Base-by-base conservation (phyloP, 1,140 invertebrate species). In the Panagrolaimus sp. region DNA sequence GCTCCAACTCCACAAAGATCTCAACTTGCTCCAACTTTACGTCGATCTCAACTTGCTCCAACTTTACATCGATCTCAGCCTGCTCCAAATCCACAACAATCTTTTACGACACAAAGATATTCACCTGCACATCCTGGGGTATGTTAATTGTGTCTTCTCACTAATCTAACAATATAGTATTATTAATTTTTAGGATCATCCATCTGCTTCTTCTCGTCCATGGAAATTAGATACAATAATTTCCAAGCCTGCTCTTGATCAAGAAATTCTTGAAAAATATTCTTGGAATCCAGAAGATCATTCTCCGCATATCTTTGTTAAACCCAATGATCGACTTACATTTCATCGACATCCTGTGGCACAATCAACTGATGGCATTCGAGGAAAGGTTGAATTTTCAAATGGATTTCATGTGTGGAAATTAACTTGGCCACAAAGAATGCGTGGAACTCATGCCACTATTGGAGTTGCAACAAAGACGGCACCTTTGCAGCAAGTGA, bases 321-420 rank as follows among this genome's bases (percentile, higher is more conserved):
- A 98, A 87, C 89, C 96, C 76, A 94, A 98, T 77, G 95, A 98
- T 84, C 93, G 92, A 84, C 87, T 97, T 80, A 98, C 95, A 79
- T 95, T 99, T 87, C 96, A 99, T 85, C 89, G 83, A 15, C 95
- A 98, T 85, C 96, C 96, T 26, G 95, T 98, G 26, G 95, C 96
- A 73, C 96, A 98, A 86, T 96, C 93, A 84, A 98, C 96, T 73
- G 96, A 99, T 87, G 97, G 94, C 84, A 97, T 98, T 84, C 88
- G 96, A 73, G 95, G 95, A 65, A 92, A 92, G 82, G 89, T 93
- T 38, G 94, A 94, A 10, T 94, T 95, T 83, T 93, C 91, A 58
- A 91, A 93, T 83, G 96, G 96, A 65, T 89, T 98, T 81, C 95
- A 98, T 85, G 92, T 94, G 58, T 98, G 95, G 94, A 93, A 97